Percentiles rank a stretch among this genome's conserved stretches.
Evolutionary conservation across 2,113 vertebrate genomes (phyloP).

Genomic region (Cottus gobio): DNA sequence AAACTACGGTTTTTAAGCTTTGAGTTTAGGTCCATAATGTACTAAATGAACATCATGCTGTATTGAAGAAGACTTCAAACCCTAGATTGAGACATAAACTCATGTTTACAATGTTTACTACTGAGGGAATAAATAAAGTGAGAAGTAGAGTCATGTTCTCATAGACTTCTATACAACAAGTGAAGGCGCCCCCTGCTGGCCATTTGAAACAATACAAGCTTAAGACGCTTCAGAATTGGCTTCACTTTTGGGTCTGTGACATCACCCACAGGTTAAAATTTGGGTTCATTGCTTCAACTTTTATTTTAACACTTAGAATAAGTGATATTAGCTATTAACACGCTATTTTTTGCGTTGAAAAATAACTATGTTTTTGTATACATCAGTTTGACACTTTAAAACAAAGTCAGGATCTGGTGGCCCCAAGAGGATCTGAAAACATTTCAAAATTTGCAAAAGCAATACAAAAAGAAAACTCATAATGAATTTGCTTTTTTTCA

Average conservation of each 20-base stretch:
- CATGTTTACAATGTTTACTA: too few species aligned
- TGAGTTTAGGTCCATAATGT: background rate
- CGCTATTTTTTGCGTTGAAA: background rate
- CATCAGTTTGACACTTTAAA: background rate
- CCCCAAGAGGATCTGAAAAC: background rate
- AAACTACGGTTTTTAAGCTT: background rate
- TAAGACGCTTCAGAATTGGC: background rate
- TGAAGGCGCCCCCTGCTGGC: background rate
- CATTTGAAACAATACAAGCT: background rate
- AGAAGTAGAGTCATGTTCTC: too few species aligned
- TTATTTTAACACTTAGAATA: background rate
- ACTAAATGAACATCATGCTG: too few species aligned
- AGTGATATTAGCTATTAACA: background rate
- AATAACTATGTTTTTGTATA: background rate
- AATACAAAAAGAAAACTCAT: too few species aligned
- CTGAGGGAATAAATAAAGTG: too few species aligned
- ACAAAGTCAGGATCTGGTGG: background rate
- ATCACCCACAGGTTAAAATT: background rate
- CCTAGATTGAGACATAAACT: too few species aligned
- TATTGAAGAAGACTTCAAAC: too few species aligned
- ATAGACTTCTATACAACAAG: too few species aligned
- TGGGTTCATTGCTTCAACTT: background rate
- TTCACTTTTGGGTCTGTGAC: background rate
- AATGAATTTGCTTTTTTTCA: background rate
- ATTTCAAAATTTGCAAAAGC: background rate